Base-by-base conservation (phyloP, 2,113 vertebrate genomes). In the Zosterops hypoxanthus region DNA sequence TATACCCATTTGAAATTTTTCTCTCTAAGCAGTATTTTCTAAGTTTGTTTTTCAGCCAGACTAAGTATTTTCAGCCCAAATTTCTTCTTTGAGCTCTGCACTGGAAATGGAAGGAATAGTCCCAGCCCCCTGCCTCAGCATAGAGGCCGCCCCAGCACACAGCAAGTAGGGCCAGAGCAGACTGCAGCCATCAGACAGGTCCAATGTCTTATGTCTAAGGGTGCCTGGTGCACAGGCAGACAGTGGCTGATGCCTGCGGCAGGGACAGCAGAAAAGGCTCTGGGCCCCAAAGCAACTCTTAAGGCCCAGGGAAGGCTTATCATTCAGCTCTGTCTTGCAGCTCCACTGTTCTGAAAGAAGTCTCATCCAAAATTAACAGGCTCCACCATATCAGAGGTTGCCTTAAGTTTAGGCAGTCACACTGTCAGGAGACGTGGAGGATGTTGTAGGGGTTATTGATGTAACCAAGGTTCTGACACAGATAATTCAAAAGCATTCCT, bases 381-480 rank as follows among this genome's bases (percentile, higher is more conserved):
- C 16, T 90, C 77, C 1, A 0, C 16, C 25, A 22, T 34, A n/a
- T 14, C 25, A 66, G 56, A 75, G 2, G 4, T 31, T 31, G 46
- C 20, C 28, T 82, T 15, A 44, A n/a, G 3, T 44, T 73, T 29
- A 66, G 6, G 15, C 34, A 56, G 59, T 39, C 33, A 57, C 10
- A 22, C 2, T 2, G 2, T 24, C 1, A 2, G 17, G 4, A 11
- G 4, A 11, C 34, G 3, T 36, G 34, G 23, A 75, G 29, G 33
- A 26, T 8, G 25, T n/a, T 55, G 5, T 14, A 50, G 12, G 1
- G 2, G 4, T 56, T 81, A 10, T 33, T 57, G 17, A 9, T 41
- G 5, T 36, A 77, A 87, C 66, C 9, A 61, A 60, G 17, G 6
- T 2, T 52, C 26, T 79, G 41, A 50, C 13, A 59, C 2, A 39